Base-by-base conservation (phyloP, 92 coral and sea anemone species). In the Desmophyllum pertusum region DNA sequence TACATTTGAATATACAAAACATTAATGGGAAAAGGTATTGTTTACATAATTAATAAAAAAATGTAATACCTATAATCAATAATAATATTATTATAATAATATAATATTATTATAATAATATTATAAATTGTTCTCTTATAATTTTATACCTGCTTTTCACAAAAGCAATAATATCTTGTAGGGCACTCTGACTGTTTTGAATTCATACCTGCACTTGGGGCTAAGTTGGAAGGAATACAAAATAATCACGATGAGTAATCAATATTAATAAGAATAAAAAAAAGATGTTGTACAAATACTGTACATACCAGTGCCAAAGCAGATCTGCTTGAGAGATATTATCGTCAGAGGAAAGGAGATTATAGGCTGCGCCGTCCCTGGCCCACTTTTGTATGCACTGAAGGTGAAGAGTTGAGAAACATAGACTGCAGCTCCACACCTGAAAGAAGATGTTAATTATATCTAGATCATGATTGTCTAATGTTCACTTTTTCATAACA, bases 331-430 rank as follows among this genome's bases (percentile, higher is more conserved):
- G 89, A 35, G 90, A 86, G 51, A 85, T 69, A 59, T 83, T 88
- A 72, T 92, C 94, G 27, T 87, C 94, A 36, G 98, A 90, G 18
- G 84, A 72, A 31, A 89, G 83, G 40, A 92, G 90, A 11, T 86
- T 80, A 6, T 84, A 93, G 11, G 92, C 76, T 29, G 97, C 98
- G 23, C 99, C 99, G 83, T 96, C 99, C 64, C 87, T 89, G 43
- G 98, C 94, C 99, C 99, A 94, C 68, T 92, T 89, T 74, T 96
- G 99, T 42, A 96, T 94, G 50, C 99, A 96, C 70, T 89, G 98
- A 6, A 96, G 91, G 53, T 96, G 99, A 51, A 96, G 87, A 70
- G 91, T 83, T 35, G 97, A 84, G 76, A 76, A 94, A 68, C 99
- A 96, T 84, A 89, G 98, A 53, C 84, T 84, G 67, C 99, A 96